Evolutionary conservation across 2,113 vertebrate species (phyloP).

Genomic region (Thryonomys swinderianus): DNA sequence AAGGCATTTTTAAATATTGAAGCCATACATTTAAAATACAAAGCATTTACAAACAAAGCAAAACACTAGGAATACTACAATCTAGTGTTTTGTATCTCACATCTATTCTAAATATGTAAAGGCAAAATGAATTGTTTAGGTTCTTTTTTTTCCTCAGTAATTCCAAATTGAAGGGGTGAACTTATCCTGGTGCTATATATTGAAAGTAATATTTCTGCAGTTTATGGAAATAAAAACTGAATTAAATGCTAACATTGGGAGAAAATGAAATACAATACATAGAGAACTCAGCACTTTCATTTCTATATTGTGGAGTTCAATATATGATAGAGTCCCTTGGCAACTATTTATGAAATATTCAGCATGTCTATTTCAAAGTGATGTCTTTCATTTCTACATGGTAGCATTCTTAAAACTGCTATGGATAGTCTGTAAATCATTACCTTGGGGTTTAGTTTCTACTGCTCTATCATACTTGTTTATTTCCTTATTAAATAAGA

Average conservation of each 20-base stretch:
- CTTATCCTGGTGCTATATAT: slow-evolving; percentile 16
- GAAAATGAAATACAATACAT: slow-evolving; percentile 65
- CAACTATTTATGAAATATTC: slow-evolving; percentile 67
- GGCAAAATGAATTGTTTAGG: slow-evolving; percentile 47
- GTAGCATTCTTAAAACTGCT: background rate
- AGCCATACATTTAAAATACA: background rate
- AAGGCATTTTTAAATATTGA: background rate
- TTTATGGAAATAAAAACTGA: slow-evolving; percentile 51
- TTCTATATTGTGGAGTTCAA: slow-evolving; percentile 47
- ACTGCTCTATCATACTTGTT: background rate
- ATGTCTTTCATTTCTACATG: slow-evolving; percentile 40
- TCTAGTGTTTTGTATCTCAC: no score
- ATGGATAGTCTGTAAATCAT: slow-evolving; percentile 10
- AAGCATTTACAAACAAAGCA: background rate
- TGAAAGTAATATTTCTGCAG: slow-evolving; percentile 54
- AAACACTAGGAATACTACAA: background rate
- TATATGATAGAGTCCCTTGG: slow-evolving; percentile 27
- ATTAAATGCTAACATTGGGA: slow-evolving; percentile 54
- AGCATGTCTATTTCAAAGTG: slow-evolving; percentile 42
- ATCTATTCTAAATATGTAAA: slow-evolving; percentile 21
- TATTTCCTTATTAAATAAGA: slow-evolving; percentile 55
- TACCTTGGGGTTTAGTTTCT: slow-evolving; percentile 35
- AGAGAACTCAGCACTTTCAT: slow-evolving; percentile 48
- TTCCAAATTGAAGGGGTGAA: slow-evolving; percentile 44
- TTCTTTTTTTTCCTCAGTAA: background rate